Evolutionary conservation across 2,113 vertebrate genomes (phyloP).

Genomic region (Rhinolophus ferrumequinum): DNA sequence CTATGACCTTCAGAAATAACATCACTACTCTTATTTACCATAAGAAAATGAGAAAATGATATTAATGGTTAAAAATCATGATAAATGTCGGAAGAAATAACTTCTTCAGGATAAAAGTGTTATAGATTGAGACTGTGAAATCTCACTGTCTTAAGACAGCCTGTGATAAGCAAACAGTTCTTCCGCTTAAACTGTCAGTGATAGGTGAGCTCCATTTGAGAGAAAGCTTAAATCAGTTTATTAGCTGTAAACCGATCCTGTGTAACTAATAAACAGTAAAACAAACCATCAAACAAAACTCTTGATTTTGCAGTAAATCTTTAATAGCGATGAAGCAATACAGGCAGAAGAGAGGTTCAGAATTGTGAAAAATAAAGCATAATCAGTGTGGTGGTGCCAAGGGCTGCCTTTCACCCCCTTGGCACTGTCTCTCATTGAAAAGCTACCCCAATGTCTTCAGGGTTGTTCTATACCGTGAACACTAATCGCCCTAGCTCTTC

Average conservation of each 20-base stretch:
- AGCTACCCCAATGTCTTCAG: background rate
- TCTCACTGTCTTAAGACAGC: background rate
- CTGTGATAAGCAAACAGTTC: background rate
- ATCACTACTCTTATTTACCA: background rate
- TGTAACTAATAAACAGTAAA: background rate
- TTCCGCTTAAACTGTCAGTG: background rate
- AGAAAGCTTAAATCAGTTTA: slow-evolving; percentile 8
- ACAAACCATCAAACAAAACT: background rate
- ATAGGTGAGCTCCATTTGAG: background rate
- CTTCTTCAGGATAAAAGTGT: background rate
- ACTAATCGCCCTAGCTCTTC: background rate
- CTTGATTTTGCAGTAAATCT: background rate
- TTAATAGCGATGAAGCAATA: background rate
- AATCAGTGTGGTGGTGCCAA: no score
- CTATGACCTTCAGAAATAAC: background rate
- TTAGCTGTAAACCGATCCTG: background rate
- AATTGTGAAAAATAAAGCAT: background rate
- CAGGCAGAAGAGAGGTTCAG: background rate
- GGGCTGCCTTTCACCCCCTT: no score
- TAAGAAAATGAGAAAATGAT: slow-evolving; percentile 49
- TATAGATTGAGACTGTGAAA: background rate
- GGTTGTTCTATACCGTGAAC: background rate
- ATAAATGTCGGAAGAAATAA: background rate
- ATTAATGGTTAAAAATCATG: background rate
- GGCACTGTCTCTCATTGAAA: background rate